Evolutionary conservation across 2,113 vertebrate species (phyloP).

Genomic region (Corynorhinus townsendii): DNA sequence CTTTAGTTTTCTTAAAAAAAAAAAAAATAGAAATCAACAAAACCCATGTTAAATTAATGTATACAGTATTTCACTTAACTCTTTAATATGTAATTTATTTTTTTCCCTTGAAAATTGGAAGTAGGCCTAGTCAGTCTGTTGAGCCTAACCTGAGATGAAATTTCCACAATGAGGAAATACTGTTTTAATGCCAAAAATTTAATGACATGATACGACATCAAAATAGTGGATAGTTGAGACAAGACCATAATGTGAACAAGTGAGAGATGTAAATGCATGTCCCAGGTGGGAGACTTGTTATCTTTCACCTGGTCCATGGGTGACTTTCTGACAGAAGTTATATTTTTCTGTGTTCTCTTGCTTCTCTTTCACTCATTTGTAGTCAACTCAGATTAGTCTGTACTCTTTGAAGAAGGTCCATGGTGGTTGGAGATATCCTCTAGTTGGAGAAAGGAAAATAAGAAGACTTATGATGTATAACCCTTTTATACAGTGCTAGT

Average conservation of each 20-base stretch:
- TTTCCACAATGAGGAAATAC: neutral
- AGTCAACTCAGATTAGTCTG: neutral
- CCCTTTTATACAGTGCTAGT: neutral
- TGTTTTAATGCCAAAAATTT: conserved; percentile 6
- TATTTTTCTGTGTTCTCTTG: neutral
- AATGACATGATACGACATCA: neutral
- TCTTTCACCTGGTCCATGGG: neutral
- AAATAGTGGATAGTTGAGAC: conserved; percentile 68
- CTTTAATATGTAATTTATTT: neutral
- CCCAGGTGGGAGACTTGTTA: neutral
- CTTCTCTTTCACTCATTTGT: neutral
- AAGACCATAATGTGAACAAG: conserved; percentile 74
- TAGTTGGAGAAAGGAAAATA: neutral
- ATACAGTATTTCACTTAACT: neutral
- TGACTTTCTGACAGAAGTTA: neutral
- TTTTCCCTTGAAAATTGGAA: conserved; percentile 31
- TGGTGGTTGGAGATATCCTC: neutral
- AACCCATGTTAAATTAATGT: neutral
- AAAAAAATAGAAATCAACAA: neutral
- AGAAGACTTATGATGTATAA: neutral
- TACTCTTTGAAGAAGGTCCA: neutral
- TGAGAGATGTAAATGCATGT: conserved; percentile 69
- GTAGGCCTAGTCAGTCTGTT: neutral
- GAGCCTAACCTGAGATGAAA: neutral
- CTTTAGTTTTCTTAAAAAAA: neutral